Conservation (phyloP, 2,113 vertebrate species). For the Tychaedon coryphoeus region DNA sequence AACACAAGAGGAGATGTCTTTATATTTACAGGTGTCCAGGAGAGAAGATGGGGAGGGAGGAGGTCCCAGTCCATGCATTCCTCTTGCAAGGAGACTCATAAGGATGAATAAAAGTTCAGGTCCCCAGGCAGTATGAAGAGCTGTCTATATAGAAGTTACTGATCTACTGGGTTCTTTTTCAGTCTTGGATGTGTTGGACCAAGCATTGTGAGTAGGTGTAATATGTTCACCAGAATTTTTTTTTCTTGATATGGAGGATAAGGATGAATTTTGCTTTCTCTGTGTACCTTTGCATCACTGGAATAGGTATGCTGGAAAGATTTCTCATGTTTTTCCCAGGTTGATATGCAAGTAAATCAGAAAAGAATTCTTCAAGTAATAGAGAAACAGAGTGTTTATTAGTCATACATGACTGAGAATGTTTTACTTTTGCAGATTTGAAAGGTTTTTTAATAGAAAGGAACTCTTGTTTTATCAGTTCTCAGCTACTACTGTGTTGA, state of each 20-base stretch:
- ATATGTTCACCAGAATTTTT: not conserved
- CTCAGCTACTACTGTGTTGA: not conserved
- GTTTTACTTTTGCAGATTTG: not conserved
- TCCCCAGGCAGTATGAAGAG: not conserved
- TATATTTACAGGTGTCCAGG: not conserved
- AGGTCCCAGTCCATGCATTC: rapidly evolving
- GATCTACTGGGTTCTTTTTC: not conserved
- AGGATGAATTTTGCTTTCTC: not conserved
- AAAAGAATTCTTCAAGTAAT: not conserved
- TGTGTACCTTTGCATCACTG: not conserved
- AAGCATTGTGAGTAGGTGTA: not conserved
- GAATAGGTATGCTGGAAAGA: not conserved
- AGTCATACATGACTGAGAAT: not conserved
- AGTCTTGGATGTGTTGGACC: too few species aligned
- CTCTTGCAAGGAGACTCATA: not conserved
- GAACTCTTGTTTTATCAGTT: not conserved
- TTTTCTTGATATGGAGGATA: not conserved
- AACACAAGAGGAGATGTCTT: not conserved
- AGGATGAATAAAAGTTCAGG: not conserved
- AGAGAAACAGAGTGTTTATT: not conserved
- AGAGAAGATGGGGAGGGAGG: not conserved
- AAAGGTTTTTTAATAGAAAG: not conserved
- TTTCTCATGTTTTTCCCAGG: not conserved
- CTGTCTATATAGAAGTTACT: not conserved
- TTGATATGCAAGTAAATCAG: not conserved